A percentile compares a stretch with the other conserved stretches of the same genome.
These are phyloP conservation scores for Amiota minor DNA, from an alignment of 2,888 invertebrate genomes.

Conservation along the genomic window DNA sequence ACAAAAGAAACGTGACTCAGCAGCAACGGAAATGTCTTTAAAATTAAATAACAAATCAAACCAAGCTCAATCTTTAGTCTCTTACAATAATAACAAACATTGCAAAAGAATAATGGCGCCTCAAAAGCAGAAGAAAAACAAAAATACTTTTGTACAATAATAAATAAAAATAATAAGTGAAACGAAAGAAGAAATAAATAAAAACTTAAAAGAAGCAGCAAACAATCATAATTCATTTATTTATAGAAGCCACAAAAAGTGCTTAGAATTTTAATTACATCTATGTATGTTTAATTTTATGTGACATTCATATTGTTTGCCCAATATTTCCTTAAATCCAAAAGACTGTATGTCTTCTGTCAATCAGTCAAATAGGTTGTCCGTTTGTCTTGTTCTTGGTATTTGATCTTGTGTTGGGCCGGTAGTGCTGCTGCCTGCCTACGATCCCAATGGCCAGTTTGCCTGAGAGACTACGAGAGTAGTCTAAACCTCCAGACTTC, in stretches of 20 bases:
- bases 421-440: too few species aligned
- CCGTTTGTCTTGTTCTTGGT: too few species aligned
- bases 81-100: not conserved
- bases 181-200: too few species aligned
- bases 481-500: too few species aligned
- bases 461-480: too few species aligned
- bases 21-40: not conserved
- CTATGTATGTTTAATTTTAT: not conserved
- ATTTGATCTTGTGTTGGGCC: too few species aligned
- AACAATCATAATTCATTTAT: conserved; percentile 3
- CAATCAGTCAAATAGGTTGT: too few species aligned
- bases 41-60: not conserved
- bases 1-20: conserved; percentile 9
- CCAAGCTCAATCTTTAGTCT: not conserved
- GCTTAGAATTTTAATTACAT: conserved; percentile 7
- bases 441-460: too few species aligned
- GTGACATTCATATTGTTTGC: too few species aligned
- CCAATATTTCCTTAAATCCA: too few species aligned
- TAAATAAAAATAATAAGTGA: not conserved
- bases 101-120: conserved; percentile 9
- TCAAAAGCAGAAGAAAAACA: too few species aligned
- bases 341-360: too few species aligned
- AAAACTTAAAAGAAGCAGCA: not conserved
- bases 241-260: not conserved
- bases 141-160: not conserved